Evolutionary conservation across 2,888 invertebrate species (phyloP).

Genomic region (Aphrophora alni): DNA sequence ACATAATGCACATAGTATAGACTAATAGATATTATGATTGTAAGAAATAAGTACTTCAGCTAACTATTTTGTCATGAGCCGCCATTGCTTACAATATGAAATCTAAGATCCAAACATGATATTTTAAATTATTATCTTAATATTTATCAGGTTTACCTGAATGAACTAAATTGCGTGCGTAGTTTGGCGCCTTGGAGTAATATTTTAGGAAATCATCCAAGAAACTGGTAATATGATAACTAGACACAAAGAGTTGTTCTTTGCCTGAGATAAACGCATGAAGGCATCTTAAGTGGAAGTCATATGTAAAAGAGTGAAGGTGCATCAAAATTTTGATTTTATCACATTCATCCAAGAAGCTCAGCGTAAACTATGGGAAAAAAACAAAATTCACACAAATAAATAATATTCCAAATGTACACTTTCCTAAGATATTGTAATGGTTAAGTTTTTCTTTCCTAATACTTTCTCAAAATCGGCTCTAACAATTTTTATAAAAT

Average conservation of each 20-base stretch:
- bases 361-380: slow-evolving; percentile 58
- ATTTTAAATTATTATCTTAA: too few species aligned
- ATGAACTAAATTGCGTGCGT: slow-evolving; percentile 73
- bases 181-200: slow-evolving; percentile 78
- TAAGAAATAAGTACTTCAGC: too few species aligned
- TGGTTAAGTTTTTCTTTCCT: background rate
- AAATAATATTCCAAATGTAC: too few species aligned
- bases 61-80: too few species aligned
- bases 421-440: background rate
- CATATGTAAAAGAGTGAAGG: slow-evolving; percentile 78
- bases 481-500: too few species aligned
- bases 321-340: slow-evolving; percentile 74
- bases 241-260: slow-evolving; percentile 41
- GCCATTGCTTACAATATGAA: too few species aligned
- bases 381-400: too few species aligned
- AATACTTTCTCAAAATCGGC: too few species aligned
- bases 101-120: too few species aligned
- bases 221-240: slow-evolving; percentile 75
- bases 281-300: slow-evolving; percentile 74
- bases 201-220: slow-evolving; percentile 78
- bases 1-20: too few species aligned
- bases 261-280: slow-evolving; percentile 69
- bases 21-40: too few species aligned
- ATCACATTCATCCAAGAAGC: slow-evolving; percentile 72
- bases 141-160: too few species aligned